Evolutionary conservation across 2,797 vertebrate species (phyloP), one percentile per base, ranked within the genome.

Genomic region (Gorsachius magnificus): DNA sequence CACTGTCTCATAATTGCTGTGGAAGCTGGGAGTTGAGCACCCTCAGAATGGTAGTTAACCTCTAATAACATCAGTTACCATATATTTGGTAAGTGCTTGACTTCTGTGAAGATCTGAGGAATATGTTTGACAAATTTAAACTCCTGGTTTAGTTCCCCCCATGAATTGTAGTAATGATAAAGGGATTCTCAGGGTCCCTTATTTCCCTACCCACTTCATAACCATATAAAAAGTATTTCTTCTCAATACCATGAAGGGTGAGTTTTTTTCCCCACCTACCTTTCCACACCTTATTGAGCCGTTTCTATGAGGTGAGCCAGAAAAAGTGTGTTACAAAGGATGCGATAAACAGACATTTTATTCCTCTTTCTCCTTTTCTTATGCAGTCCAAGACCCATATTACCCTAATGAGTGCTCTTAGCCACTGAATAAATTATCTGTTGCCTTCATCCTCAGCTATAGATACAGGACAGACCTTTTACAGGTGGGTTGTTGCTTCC

Each of bases 251-350:
- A 8, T 35, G 38, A 76, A 75, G 33, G 18, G 4, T 35, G 2
- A 1, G 3, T 9, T 45, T 28, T 29, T 1, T 4, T 9, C 6
- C 1, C 26, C n/a, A n/a, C n/a, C n/a, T n/a, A 31, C 20, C 21
- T 87, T 75, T n/a, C 24, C 51, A 31, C 50, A 51, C 24, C 7
- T 74, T 83, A 53, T 57, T 74, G 19, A 53, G 6, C 26, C 80
- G 4, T 74, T 38, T 84, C 25, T 61, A 33, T 26, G 21, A 43
- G 28, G 9, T 1, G 1, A 74, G 26, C 51, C 38, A 66, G 48
- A 35, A 66, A 46, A 28, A 50, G 4, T 0, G 12, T 11, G 18
- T 82, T 69, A 29, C 6, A 48, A 45, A 79, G 20, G 16, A 43
- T 48, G 11, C 26, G 16, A 20, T 50, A 31, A 53, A 70, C 20